Conservation (phyloP, 2,797 vertebrate genomes). For the Aldrovandia affinis region DNA sequence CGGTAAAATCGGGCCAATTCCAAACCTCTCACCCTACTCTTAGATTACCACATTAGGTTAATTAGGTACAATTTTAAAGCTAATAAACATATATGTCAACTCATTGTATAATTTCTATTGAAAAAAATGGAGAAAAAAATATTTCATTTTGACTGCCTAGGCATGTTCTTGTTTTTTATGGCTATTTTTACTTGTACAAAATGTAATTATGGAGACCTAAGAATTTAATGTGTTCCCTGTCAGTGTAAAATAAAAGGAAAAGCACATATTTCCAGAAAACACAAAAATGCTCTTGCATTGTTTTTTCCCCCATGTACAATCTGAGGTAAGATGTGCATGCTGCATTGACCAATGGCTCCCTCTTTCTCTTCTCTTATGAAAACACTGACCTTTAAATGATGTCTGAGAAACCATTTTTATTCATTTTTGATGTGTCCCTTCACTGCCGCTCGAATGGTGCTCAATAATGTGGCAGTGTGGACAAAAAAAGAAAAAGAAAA, state of each 20-base stretch:
- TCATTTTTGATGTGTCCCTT: background rate
- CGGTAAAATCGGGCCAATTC: background rate
- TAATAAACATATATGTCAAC: background rate
- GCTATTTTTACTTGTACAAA: too few relatives aligned
- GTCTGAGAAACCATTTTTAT: constrained; percentile 13
- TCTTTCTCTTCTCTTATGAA: background rate
- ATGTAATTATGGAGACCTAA: too few relatives aligned
- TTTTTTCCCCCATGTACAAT: background rate
- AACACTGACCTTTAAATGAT: constrained; percentile 24
- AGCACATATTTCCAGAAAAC: background rate
- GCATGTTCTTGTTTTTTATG: background rate
- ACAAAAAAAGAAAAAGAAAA: background rate
- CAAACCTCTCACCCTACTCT: background rate
- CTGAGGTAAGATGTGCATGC: constrained; percentile 39
- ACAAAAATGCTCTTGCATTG: background rate
- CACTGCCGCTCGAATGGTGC: background rate
- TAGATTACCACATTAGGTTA: background rate
- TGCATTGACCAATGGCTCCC: constrained; percentile 17
- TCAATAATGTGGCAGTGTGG: background rate
- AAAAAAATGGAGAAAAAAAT: background rate
- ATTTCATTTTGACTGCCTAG: background rate
- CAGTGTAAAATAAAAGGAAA: background rate
- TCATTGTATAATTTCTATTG: background rate
- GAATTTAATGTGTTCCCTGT: background rate
- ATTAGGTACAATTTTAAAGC: background rate